Conservation (phyloP, 2,888 invertebrate species). For the Amiota minor region DNA sequence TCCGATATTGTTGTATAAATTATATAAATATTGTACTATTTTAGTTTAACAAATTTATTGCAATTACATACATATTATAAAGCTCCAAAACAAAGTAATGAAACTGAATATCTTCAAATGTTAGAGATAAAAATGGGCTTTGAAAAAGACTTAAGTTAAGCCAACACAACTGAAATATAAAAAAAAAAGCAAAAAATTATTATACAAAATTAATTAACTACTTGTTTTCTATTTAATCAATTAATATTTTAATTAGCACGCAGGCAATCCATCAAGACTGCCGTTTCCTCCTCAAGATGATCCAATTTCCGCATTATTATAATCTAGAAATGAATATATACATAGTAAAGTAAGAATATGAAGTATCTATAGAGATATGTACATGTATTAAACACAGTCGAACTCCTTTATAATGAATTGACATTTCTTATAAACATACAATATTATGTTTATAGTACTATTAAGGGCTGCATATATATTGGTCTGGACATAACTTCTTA, state of each 20-base stretch:
- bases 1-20: slow-evolving; percentile 13
- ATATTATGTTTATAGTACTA: too few relatives aligned
- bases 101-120: too few relatives aligned
- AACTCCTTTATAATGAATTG: too few relatives aligned
- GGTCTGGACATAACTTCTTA: too few relatives aligned
- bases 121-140: too few relatives aligned
- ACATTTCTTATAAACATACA: too few relatives aligned
- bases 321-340: slow-evolving; percentile 75
- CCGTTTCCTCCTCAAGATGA: slow-evolving; percentile 88
- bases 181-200: slow-evolving; percentile 23
- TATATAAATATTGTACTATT: background rate
- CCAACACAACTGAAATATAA: slow-evolving; percentile 25
- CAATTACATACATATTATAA: slow-evolving; percentile 51
- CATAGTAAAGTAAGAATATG: background rate
- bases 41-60: background rate
- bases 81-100: slow-evolving; percentile 34
- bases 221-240: slow-evolving; percentile 3
- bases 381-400: too few relatives aligned
- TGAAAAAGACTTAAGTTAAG: slow-evolving; percentile 33
- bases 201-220: slow-evolving; percentile 12
- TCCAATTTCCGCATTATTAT: slow-evolving; percentile 89
- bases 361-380: too few relatives aligned
- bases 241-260: background rate
- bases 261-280: slow-evolving; percentile 73
- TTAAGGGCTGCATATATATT: too few relatives aligned